These are phyloP conservation scores for Limnephilus marmoratus DNA, from an alignment of 2,888 invertebrate species.

Conservation along the genomic window DNA sequence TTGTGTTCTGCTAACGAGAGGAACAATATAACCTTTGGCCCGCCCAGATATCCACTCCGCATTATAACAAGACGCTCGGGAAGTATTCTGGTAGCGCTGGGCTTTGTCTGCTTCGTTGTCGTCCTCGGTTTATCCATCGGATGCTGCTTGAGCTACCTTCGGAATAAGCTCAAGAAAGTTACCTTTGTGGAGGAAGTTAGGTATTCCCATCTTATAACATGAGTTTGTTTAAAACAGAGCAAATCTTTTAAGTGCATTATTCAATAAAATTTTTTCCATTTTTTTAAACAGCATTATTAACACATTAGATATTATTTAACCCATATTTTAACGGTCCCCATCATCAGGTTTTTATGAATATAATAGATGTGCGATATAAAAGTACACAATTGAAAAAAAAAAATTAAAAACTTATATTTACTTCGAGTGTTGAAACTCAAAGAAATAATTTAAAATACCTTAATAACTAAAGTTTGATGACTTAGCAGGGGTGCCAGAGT, in stretches of 20 bases:
- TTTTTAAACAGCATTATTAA: background rate
- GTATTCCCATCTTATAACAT: constrained; percentile 50
- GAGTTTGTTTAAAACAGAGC: background rate
- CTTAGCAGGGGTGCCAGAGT: too few relatives aligned
- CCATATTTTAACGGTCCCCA: background rate
- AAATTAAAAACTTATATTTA: too few relatives aligned
- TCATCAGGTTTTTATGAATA: too few relatives aligned
- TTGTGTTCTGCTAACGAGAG: constrained; percentile 38
- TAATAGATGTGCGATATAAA: too few relatives aligned
- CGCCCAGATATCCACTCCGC: constrained; percentile 69
- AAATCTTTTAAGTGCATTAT: background rate
- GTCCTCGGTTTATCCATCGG: constrained; percentile 70
- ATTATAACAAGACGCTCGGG: constrained; percentile 68
- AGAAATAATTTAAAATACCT: too few relatives aligned
- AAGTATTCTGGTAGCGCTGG: constrained; percentile 70
- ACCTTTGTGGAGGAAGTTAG: constrained; percentile 24
- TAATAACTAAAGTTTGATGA: too few relatives aligned
- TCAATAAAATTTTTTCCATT: background rate
- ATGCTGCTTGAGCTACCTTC: constrained; percentile 68
- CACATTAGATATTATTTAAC: background rate
- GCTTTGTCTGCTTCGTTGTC: constrained; percentile 70
- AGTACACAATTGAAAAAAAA: too few relatives aligned
- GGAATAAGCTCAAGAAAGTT: constrained; percentile 51
- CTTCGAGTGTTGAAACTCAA: too few relatives aligned
- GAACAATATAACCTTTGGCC: background rate